Percentiles rank a stretch among this genome's conserved stretches.
Evolutionary conservation across 2,797 vertebrate genomes (phyloP).

Genomic region (Molossus alvarezi): DNA sequence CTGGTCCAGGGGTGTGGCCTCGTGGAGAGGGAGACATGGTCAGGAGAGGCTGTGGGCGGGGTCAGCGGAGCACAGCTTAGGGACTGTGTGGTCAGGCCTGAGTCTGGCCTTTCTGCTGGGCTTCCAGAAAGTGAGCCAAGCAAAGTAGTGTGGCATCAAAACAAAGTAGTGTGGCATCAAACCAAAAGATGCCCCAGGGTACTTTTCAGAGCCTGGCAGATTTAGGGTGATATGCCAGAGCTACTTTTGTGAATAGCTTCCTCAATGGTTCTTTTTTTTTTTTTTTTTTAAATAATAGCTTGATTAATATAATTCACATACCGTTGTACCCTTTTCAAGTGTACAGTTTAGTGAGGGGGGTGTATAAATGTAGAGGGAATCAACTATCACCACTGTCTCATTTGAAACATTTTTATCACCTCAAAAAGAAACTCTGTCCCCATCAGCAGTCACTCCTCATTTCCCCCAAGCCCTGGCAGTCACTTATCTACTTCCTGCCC

Average conservation of each 20-base stretch:
- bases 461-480: neutral
- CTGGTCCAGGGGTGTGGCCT: neutral
- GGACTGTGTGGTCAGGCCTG: neutral
- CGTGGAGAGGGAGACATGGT: neutral
- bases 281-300: neutral
- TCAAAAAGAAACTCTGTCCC: neutral
- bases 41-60: neutral
- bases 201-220: no score
- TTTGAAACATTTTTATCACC: neutral
- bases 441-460: neutral
- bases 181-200: no score
- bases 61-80: neutral
- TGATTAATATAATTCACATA: neutral
- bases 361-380: neutral
- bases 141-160: neutral
- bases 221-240: neutral
- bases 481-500: neutral
- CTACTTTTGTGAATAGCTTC: neutral
- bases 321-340: neutral
- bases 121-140: neutral
- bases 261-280: neutral
- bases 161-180: no score
- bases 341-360: neutral
- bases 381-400: neutral
- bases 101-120: neutral